These are phyloP conservation scores for Dasyurus viverrinus DNA, from an alignment of 2,113 vertebrate species.

Conservation along the genomic window DNA sequence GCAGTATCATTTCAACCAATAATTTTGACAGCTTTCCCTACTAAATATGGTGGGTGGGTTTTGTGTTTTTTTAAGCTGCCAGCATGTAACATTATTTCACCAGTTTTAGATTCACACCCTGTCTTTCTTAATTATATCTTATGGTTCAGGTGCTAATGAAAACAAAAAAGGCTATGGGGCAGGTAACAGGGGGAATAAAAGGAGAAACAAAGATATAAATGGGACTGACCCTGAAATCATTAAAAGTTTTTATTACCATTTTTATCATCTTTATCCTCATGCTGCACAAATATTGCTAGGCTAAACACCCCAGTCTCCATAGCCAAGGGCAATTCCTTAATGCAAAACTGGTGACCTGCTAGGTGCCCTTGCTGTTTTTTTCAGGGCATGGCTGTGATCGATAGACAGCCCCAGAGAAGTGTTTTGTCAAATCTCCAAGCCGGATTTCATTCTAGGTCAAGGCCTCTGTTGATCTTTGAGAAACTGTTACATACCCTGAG, in stretches of 20 bases:
- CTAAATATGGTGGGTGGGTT: not conserved
- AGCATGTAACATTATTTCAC: conserved; percentile 53
- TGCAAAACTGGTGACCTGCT: not conserved
- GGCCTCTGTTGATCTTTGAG: not conserved
- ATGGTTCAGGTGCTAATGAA: not conserved
- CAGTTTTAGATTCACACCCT: not conserved
- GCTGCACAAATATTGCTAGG: not conserved
- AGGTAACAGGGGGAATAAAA: not conserved
- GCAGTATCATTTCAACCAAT: conserved; percentile 37
- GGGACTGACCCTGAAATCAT: conserved; percentile 18
- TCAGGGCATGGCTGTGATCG: not conserved
- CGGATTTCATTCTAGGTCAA: not conserved
- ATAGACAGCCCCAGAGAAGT: not conserved
- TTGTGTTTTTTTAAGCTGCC: conserved; percentile 3
- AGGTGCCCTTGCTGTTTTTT: not conserved
- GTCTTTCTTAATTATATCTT: not conserved
- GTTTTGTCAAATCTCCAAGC: not conserved
- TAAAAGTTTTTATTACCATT: conserved; percentile 56
- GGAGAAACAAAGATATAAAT: not conserved
- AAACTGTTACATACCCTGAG: not conserved
- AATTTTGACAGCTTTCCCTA: not conserved
- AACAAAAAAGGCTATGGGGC: not conserved
- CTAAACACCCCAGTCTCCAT: not conserved
- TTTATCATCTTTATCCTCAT: conserved; percentile 27
- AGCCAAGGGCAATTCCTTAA: not conserved